phyloP scores from a whole-genome alignment of 2,113 vertebrate species.

The Corythaixoides concolor region DNA sequence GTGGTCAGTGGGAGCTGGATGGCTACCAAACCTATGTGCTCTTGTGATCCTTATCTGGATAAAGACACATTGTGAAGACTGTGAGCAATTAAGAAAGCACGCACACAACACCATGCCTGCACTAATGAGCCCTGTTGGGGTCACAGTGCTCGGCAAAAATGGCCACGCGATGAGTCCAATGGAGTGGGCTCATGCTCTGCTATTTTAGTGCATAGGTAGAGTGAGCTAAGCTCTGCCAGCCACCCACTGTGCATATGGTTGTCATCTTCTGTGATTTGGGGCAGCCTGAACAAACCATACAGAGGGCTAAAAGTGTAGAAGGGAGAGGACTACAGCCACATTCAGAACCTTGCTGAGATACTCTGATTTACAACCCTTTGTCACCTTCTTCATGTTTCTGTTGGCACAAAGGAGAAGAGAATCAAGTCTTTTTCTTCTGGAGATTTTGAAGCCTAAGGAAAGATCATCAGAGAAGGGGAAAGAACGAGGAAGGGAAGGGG shows the following conservation, averaged over 20 bases:
- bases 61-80: background rate
- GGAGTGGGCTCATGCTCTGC: background rate
- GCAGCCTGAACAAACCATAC: background rate
- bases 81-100: background rate
- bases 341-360: background rate
- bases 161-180: background rate
- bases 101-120: background rate
- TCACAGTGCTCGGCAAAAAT: background rate
- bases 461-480: background rate
- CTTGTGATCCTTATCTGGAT: background rate
- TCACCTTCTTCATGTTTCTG: background rate
- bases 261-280: background rate
- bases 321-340: background rate
- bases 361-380: background rate
- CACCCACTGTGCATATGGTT: background rate
- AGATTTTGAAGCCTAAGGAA: background rate
- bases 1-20: background rate
- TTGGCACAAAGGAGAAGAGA: background rate
- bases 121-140: background rate
- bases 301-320: background rate
- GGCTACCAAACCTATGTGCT: background rate
- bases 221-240: background rate
- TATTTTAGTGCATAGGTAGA: background rate
- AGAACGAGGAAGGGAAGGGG: background rate
- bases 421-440: background rate